These are phyloP conservation scores for Otolemur crassicaudatus DNA, from an alignment of 2,797 vertebrate genomes.

Conservation along the genomic window DNA sequence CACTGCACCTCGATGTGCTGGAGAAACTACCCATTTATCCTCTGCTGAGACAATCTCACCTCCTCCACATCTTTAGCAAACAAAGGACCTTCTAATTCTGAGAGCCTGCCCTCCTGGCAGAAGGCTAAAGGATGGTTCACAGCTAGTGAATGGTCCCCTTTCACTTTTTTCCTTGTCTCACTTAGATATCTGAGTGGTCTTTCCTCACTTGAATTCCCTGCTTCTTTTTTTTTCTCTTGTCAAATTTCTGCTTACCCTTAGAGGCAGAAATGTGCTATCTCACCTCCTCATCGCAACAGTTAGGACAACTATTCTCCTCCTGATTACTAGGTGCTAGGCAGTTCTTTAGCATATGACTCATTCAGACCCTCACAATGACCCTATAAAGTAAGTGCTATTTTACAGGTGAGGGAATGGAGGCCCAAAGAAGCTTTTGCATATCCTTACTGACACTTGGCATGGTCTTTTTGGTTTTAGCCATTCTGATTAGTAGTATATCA, in stretches of 20 bases:
- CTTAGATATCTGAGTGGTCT: background rate
- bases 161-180: background rate
- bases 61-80: background rate
- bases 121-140: background rate
- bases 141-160: background rate
- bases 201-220: background rate
- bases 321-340: background rate
- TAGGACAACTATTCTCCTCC: background rate
- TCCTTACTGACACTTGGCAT: background rate
- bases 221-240: background rate
- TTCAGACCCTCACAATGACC: background rate
- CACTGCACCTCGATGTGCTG: accelerated
- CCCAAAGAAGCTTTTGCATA: background rate
- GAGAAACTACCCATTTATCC: background rate
- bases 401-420: background rate
- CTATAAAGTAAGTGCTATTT: background rate
- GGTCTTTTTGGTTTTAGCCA: background rate
- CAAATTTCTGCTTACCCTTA: background rate
- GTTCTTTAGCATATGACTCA: background rate
- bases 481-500: background rate
- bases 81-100: background rate
- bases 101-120: too few species aligned
- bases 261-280: background rate
- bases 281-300: background rate
- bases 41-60: background rate